These are phyloP conservation scores for Ptycholaimellus sp. DNA, from an alignment of 2,888 invertebrate genomes.

Conservation along the genomic window DNA sequence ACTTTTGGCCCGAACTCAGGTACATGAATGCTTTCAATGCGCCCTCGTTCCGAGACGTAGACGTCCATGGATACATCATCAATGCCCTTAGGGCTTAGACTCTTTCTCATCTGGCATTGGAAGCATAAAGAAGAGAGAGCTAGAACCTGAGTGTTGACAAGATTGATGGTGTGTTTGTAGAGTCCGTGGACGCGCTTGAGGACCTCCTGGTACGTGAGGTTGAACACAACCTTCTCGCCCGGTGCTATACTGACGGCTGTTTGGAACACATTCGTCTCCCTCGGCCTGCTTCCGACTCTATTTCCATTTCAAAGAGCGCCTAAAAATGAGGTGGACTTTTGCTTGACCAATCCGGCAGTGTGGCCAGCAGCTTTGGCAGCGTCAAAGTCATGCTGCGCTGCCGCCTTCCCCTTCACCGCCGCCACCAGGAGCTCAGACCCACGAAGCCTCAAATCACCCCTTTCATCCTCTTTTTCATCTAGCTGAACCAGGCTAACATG, in stretches of 20 bases:
- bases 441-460: too few relatives aligned
- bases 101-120: too few relatives aligned
- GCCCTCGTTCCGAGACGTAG: background rate
- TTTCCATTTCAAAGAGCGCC: too few relatives aligned
- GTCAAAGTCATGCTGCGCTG: constrained; percentile 14
- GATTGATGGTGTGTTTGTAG: constrained; percentile 44
- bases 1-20: background rate
- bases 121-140: too few relatives aligned
- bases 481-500: too few relatives aligned
- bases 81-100: too few relatives aligned
- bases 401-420: constrained; percentile 23
- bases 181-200: constrained; percentile 39
- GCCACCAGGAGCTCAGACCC: too few relatives aligned
- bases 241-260: constrained; percentile 5
- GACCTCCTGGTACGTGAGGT: constrained; percentile 48
- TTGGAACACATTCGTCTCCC: constrained; percentile 7
- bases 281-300: background rate
- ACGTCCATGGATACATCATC: background rate
- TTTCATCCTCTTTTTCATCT: too few relatives aligned
- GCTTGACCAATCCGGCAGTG: constrained; percentile 17
- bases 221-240: constrained; percentile 37
- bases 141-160: too few relatives aligned
- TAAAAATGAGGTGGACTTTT: constrained; percentile 5
- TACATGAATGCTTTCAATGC: background rate
- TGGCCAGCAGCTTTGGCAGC: constrained; percentile 17